phyloP scores from a whole-genome alignment of 2,888 invertebrate genomes.

The Liopterus haemorrhoidalis region DNA sequence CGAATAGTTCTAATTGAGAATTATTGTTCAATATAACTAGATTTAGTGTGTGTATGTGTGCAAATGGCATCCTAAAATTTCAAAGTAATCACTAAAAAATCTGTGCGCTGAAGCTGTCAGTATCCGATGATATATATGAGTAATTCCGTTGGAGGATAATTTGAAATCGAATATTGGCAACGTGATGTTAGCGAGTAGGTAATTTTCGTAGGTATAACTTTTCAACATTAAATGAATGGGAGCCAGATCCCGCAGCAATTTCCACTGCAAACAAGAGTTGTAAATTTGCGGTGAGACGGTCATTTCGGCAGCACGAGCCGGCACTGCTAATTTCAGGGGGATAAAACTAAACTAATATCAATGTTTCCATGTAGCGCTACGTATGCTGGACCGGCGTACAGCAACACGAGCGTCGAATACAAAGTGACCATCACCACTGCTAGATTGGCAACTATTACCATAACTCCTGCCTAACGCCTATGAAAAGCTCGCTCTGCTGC shows the following conservation, averaged over 20 bases:
- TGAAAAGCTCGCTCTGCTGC: too few relatives aligned
- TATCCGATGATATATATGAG: too few relatives aligned
- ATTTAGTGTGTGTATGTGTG: too few relatives aligned
- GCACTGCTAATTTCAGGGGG: too few relatives aligned
- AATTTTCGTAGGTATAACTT: constrained; percentile 12
- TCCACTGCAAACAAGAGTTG: constrained; percentile 13
- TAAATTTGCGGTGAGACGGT: constrained; percentile 12
- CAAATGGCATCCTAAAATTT: too few relatives aligned
- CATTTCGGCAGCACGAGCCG: constrained; percentile 10
- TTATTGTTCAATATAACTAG: too few relatives aligned
- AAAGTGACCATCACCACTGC: not conserved
- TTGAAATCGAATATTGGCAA: too few relatives aligned
- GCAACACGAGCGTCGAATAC: constrained; percentile 8
- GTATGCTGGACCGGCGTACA: constrained; percentile 11
- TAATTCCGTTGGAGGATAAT: too few relatives aligned
- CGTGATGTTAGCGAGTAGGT: too few relatives aligned
- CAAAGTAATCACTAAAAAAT: too few relatives aligned
- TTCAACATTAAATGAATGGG: constrained; percentile 9
- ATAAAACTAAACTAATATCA: constrained; percentile 13
- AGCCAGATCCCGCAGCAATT: constrained; percentile 7
- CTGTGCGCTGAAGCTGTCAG: too few relatives aligned
- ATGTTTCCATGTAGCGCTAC: constrained; percentile 3
- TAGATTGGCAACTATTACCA: constrained; percentile 12
- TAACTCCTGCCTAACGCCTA: constrained; percentile 7
- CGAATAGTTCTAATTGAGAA: too few relatives aligned